Evolutionary conservation across 2,888 invertebrate genomes (phyloP).

Genomic region (Orthosia cruda): DNA sequence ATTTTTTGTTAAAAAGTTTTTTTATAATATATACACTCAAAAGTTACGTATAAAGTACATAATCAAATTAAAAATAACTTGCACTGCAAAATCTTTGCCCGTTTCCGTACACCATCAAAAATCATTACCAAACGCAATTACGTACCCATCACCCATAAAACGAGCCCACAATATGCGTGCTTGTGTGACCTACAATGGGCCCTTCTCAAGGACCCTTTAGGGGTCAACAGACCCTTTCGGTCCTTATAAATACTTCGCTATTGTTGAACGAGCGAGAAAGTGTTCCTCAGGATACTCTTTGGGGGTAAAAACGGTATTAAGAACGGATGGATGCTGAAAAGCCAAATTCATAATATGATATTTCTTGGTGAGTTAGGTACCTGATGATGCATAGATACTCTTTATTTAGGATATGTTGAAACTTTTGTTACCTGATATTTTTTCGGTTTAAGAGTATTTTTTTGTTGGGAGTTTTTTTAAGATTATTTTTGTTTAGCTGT

Average conservation of each 20-base stretch:
- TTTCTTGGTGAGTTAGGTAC: conserved; percentile 20
- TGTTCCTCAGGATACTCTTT: conserved; percentile 29
- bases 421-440: neutral
- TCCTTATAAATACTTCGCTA: conserved; percentile 42
- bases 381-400: conserved; percentile 23
- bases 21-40: no score
- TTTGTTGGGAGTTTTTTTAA: neutral
- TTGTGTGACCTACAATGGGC: conserved; percentile 42
- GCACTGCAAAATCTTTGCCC: neutral
- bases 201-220: conserved; percentile 30
- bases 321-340: conserved; percentile 16
- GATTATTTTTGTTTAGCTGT: neutral
- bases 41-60: no score
- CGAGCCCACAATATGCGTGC: conserved; percentile 22
- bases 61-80: neutral
- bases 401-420: conserved; percentile 6
- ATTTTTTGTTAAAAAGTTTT: no score
- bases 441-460: neutral
- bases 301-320: conserved; percentile 44
- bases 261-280: conserved; percentile 49
- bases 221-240: conserved; percentile 46
- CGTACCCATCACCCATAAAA: conserved; percentile 7
- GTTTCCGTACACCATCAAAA: conserved; percentile 9
- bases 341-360: conserved; percentile 14
- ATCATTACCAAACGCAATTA: conserved; percentile 36